These are phyloP conservation scores for Ceramica pisi DNA, from an alignment of 2,888 invertebrate genomes.

Conservation along the genomic window DNA sequence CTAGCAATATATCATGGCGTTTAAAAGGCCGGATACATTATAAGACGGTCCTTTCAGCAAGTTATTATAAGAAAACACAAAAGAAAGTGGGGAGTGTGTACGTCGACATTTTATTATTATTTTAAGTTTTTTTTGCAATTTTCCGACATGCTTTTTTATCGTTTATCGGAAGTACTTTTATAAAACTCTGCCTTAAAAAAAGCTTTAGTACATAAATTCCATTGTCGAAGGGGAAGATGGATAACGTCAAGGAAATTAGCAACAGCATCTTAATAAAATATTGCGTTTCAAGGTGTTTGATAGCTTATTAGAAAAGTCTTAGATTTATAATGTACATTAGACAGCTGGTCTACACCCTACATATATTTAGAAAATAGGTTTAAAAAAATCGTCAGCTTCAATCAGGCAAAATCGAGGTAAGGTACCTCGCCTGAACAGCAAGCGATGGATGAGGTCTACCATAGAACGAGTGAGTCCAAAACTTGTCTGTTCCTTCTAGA, in stretches of 20 bases:
- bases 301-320: background rate
- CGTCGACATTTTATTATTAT: conserved; percentile 30
- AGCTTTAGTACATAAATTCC: conserved; percentile 4
- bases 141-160: conserved; percentile 12
- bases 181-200: background rate
- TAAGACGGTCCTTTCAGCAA: conserved; percentile 40
- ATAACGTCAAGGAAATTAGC: background rate
- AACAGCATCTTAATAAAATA: background rate
- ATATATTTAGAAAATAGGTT: too few species aligned
- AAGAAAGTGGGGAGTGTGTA: conserved; percentile 37
- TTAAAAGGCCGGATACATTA: conserved; percentile 45
- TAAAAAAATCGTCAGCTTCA: too few species aligned
- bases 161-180: conserved; percentile 12
- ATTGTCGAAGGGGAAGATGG: background rate
- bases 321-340: too few species aligned
- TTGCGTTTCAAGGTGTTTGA: background rate
- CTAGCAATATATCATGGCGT: conserved; percentile 39
- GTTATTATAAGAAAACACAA: conserved; percentile 50
- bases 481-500: background rate
- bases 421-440: background rate
- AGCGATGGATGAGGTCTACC: background rate
- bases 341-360: too few species aligned
- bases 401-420: too few species aligned
- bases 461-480: background rate
- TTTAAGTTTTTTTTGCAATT: conserved; percentile 11